Base-by-base conservation (phyloP, 2,113 vertebrate species). In the Eulemur macaco region DNA sequence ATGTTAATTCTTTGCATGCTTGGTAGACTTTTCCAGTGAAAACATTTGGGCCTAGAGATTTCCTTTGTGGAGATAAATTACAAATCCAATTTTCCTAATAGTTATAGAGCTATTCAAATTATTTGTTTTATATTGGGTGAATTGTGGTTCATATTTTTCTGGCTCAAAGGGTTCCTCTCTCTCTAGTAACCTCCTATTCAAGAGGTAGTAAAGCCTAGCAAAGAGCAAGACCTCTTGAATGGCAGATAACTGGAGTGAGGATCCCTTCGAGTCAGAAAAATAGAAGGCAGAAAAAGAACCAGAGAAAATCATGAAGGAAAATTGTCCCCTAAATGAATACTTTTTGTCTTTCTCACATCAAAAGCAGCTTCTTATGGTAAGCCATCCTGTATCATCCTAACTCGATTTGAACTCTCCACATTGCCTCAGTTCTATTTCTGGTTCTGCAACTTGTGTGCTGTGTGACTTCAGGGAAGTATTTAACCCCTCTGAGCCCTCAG, bases 341-440 rank as follows among this genome's bases (percentile, higher is more conserved):
- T 47, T 69, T 45, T 15, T 14, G 3, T 23, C n/a, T 81, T 34
- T 45, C 58, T 56, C 25, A 52, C 5, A 5, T 60, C 1, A 3
- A 68, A 42, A 2, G 5, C 3, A 54, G 15, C 20, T 29, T 39
- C 47, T 29, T n/a, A 11, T 63, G 34, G 54, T 1, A 29, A 69
- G 63, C 11, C 23, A 0, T 23, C 74, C 0, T 25, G 42, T n/a
- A 9, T 20, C 76, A 27, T 39, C 14, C 7, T 13, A 15, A 6
- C 8, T 45, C 77, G 42, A 2, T 50, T 21, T 39, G 42, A 84
- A 50, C 2, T 42, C 23, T 80, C 31, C 8, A 3, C 8, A 2
- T 25, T 58, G n/a, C 0, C 6, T 74, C 56, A 47, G 6, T 50
- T 92, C 15, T 9, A 42, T 50, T 54, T 73, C 69, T 58, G 21